Evolutionary conservation across 2,113 vertebrate genomes (phyloP).

Genomic region (Mustela lutreola): DNA sequence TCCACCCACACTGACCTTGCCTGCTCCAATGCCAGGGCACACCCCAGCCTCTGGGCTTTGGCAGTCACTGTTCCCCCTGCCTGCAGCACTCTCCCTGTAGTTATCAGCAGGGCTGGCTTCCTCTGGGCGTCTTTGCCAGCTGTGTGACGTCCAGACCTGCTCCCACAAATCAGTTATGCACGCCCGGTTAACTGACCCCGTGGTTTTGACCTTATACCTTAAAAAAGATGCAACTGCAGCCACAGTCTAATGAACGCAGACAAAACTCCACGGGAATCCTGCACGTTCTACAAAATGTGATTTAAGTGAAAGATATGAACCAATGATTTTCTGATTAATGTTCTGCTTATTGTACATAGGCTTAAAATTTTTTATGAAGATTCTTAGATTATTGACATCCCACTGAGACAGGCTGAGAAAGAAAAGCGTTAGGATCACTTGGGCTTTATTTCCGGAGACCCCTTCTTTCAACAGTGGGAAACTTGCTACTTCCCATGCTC

Average conservation of each 20-base stretch:
- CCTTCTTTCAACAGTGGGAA: neutral
- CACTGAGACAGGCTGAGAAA: neutral
- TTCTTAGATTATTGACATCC: neutral
- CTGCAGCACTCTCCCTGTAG: rapidly evolving
- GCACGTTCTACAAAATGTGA: neutral
- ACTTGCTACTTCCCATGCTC: neutral
- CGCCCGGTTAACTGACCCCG: neutral
- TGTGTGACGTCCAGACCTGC: neutral
- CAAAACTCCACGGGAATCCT: neutral
- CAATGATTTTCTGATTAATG: neutral
- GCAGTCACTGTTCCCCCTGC: neutral
- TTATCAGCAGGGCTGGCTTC: rapidly evolving
- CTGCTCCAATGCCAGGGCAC: no score
- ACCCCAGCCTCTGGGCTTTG: neutral
- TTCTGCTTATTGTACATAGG: neutral
- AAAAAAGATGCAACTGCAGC: neutral
- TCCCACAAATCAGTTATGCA: neutral
- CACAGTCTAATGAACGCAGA: neutral
- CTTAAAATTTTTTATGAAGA: neutral
- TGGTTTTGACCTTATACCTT: no score
- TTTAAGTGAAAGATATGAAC: neutral
- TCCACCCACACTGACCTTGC: neutral
- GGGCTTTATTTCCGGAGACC: neutral
- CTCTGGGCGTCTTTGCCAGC: neutral
- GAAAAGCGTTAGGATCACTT: neutral